Percentiles rank a stretch among this genome's conserved stretches.
Conservation (phyloP, 2,113 vertebrate genomes). For the Hoplias malabaricus region DNA sequence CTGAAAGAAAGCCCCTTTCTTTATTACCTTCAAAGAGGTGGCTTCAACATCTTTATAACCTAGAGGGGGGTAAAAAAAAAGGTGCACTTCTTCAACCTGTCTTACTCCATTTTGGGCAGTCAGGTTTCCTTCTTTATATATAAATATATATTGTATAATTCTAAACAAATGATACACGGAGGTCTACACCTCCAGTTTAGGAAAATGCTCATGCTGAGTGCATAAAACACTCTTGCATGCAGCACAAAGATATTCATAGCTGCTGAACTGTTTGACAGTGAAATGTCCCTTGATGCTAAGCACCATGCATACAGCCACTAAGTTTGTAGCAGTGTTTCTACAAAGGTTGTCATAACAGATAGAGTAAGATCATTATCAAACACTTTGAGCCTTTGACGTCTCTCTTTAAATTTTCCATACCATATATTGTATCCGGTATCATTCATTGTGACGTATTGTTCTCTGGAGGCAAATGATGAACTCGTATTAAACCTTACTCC, state of each 20-base stretch:
- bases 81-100: neutral
- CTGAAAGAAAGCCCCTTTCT: neutral
- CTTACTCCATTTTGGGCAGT: neutral
- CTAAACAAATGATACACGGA: neutral
- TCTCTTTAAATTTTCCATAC: slow-evolving; percentile 50
- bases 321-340: slow-evolving; percentile 54
- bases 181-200: neutral
- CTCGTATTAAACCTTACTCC: neutral
- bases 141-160: neutral
- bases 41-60: neutral
- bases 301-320: slow-evolving; percentile 36
- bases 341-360: slow-evolving; percentile 62
- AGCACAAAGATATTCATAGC: slow-evolving; percentile 28
- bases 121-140: neutral
- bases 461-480: slow-evolving; percentile 15
- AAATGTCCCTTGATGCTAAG: slow-evolving; percentile 50
- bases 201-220: slow-evolving; percentile 7
- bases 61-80: neutral
- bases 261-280: slow-evolving; percentile 48
- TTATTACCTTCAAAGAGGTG: neutral
- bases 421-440: slow-evolving; percentile 29
- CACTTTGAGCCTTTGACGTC: slow-evolving; percentile 29
- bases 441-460: neutral
- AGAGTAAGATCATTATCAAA: slow-evolving; percentile 44
- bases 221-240: slow-evolving; percentile 15